Conservation (phyloP, 2,113 vertebrate genomes). For the Otolemur garnettii region DNA sequence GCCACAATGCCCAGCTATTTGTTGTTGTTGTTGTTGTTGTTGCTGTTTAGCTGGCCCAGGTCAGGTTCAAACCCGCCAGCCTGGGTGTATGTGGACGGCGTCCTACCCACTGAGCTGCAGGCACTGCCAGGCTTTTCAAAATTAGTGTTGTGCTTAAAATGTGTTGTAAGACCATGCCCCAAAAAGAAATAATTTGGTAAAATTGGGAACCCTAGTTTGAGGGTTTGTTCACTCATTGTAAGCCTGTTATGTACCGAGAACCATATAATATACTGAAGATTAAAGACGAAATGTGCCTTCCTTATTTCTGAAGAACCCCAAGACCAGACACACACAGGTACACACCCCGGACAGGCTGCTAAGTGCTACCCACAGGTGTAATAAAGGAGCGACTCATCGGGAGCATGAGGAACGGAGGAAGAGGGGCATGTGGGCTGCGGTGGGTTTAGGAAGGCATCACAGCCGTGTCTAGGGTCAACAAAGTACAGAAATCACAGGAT, state of each 20-base stretch:
- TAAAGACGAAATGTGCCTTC: background rate
- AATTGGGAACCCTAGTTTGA: conserved; percentile 3
- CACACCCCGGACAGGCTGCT: background rate
- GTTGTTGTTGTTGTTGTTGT: too few relatives aligned
- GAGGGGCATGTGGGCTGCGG: background rate
- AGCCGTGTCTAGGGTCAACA: background rate
- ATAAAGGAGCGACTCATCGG: background rate
- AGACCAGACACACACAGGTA: background rate
- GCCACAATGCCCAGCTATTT: too few relatives aligned
- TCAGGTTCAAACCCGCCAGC: too few relatives aligned
- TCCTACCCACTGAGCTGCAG: too few relatives aligned
- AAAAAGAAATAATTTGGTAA: conserved; percentile 19
- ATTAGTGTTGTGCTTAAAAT: background rate
- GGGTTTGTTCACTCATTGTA: background rate
- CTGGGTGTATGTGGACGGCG: too few relatives aligned
- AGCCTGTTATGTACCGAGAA: background rate
- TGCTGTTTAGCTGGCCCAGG: too few relatives aligned
- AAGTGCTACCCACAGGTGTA: background rate
- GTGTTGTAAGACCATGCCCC: background rate
- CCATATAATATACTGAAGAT: background rate
- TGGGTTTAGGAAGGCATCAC: background rate
- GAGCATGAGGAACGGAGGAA: background rate
- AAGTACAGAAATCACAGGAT: background rate
- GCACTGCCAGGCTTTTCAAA: background rate
- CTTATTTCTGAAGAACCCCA: background rate